Conservation (phyloP, 37 sponge, comb jelly and placozoan genomes). For the Spongilla lacustris region DNA sequence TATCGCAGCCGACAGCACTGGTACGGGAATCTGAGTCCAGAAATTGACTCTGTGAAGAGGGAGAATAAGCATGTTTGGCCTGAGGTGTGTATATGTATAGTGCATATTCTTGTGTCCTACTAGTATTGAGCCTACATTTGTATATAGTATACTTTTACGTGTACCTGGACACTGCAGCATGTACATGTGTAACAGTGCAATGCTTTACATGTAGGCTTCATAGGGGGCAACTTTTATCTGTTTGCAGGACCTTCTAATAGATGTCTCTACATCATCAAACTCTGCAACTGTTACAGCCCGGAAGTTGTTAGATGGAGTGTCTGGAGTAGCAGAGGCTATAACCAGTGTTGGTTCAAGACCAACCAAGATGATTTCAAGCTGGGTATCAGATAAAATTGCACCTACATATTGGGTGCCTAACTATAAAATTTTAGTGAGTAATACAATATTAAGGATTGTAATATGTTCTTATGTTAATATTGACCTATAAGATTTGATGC, state of each 20-base stretch:
- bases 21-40: conserved; percentile 89
- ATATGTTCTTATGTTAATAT: too few relatives aligned
- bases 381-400: conserved; percentile 84
- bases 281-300: conserved; percentile 52
- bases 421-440: conserved; percentile 58
- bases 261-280: conserved; percentile 25
- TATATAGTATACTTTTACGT: too few relatives aligned
- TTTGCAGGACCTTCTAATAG: conserved; percentile 33
- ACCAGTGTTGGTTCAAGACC: conserved; percentile 63
- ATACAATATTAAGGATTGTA: too few relatives aligned
- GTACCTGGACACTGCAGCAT: background rate
- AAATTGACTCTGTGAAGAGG: conserved; percentile 69
- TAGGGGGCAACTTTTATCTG: too few relatives aligned
- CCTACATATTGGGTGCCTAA: conserved; percentile 95
- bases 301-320: conserved; percentile 74
- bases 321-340: conserved; percentile 58
- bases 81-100: conserved; percentile 57
- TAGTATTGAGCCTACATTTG: too few relatives aligned
- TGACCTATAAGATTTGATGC: too few relatives aligned
- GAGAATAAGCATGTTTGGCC: conserved; percentile 92
- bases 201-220: too few relatives aligned
- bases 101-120: too few relatives aligned
- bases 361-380: conserved; percentile 71
- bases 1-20: conserved; percentile 92
- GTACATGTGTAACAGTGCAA: too few relatives aligned